Evolutionary conservation across 2,113 vertebrate species (phyloP).

Genomic region (Calypte anna): DNA sequence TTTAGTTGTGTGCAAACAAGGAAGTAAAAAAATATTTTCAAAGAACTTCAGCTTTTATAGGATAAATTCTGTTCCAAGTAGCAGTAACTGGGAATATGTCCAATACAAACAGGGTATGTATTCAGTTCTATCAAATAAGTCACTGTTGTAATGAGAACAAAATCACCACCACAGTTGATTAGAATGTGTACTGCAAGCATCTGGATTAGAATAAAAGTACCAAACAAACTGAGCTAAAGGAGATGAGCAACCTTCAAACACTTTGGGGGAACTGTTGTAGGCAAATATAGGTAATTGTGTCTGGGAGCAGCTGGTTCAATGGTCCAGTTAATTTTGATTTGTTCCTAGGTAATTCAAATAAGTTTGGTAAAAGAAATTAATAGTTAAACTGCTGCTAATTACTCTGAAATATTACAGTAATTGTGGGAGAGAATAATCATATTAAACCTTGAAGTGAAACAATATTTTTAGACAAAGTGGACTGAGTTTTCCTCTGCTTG

Average conservation of each 20-base stretch:
- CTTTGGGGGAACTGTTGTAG: neutral
- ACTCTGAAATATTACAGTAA: neutral
- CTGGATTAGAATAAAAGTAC: neutral
- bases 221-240: neutral
- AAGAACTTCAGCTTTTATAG: neutral
- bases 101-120: neutral
- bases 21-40: neutral
- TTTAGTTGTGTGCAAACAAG: neutral
- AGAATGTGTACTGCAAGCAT: neutral
- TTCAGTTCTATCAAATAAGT: neutral
- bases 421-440: neutral
- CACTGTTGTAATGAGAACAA: neutral
- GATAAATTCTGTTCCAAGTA: neutral
- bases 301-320: neutral
- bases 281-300: neutral
- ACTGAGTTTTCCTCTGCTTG: neutral
- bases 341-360: neutral
- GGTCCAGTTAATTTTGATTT: neutral
- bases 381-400: neutral
- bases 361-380: neutral
- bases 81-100: neutral
- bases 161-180: neutral
- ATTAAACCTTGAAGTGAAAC: neutral
- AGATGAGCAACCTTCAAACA: neutral
- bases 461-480: neutral